A percentile compares a stretch with the other conserved stretches of the same genome.
Evolutionary conservation across 2,888 invertebrate species (phyloP).

Genomic region (Dynastes tityus): DNA sequence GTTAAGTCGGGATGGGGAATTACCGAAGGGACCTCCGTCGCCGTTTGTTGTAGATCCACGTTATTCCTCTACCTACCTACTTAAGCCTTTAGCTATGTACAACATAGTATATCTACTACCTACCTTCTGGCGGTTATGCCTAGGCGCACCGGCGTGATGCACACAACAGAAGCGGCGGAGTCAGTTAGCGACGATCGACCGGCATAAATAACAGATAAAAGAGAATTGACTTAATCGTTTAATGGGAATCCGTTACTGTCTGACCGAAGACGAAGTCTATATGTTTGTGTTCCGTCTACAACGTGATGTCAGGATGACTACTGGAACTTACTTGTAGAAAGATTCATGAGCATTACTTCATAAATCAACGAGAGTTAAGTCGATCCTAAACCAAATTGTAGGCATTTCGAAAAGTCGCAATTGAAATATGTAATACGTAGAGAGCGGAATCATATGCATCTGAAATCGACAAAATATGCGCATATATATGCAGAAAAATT

Average conservation of each 20-base stretch:
- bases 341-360: too few relatives aligned
- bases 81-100: background rate
- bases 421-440: too few relatives aligned
- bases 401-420: too few relatives aligned
- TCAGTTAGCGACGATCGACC: slow-evolving; percentile 47
- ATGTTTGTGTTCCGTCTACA: too few relatives aligned
- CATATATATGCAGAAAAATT: too few relatives aligned
- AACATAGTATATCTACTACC: slow-evolving; percentile 4
- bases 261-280: background rate
- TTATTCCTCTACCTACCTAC: background rate
- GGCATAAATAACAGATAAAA: slow-evolving; percentile 65
- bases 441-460: too few relatives aligned
- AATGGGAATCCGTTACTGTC: slow-evolving; percentile 63
- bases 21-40: slow-evolving; percentile 12
- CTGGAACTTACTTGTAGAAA: too few relatives aligned
- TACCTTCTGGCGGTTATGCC: background rate
- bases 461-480: too few relatives aligned
- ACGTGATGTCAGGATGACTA: too few relatives aligned
- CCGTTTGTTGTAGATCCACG: background rate
- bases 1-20: slow-evolving; percentile 33
- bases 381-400: too few relatives aligned
- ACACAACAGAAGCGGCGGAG: slow-evolving; percentile 12
- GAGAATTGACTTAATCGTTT: slow-evolving; percentile 64
- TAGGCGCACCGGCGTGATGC: background rate
- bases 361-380: too few relatives aligned